Evolutionary conservation across 2,113 vertebrate species (phyloP), one percentile per base, ranked within the genome.

Genomic region (Taurulus bubalis): DNA sequence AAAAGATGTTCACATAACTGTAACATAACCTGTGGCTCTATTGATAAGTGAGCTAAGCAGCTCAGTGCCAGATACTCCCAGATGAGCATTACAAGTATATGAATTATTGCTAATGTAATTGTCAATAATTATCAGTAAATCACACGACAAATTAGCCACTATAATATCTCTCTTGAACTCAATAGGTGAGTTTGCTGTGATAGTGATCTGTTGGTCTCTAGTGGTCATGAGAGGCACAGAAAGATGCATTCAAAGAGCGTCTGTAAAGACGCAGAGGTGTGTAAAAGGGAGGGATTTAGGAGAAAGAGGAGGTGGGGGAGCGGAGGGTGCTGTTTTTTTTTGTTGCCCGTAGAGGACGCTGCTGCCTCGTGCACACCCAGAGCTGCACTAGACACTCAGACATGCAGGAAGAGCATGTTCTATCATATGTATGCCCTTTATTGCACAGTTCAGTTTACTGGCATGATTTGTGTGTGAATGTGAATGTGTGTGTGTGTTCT

Each of bases 341-440:
- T 38, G 3, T 3, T n/a, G 60, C 72, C 84, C 81, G n/a, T 86
- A 87, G 90, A 86, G 81, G 74, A 79, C 70, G 49, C 74, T 49
- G 16, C 47, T 75, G 74, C 58, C 74, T 72, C 69, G 56, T 0
- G 10, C 62, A 79, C 59, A 80, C 22, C 34, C 10, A 63, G 0
- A 81, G 9, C 3, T 28, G 24, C 28, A 47, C 1, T 14, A 1
- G 2, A 56, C 34, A 55, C 51, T 18, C 16, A 9, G 14, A 58
- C 3, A 22, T 62, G 67, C 22, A 80, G 58, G 49, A 38, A 65
- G 65, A 15, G 67, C 56, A 0, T 67, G 8, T 36, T 40, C 49
- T 63, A 5, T 26, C 18, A 36, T 30, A 68, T 40, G 36, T 6
- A 32, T 71, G 56, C 47, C 63, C 40, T 38, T 7, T 24, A 4